Evolutionary conservation across 2,797 vertebrate genomes (phyloP).

Genomic region (Eulemur rubriventer): DNA sequence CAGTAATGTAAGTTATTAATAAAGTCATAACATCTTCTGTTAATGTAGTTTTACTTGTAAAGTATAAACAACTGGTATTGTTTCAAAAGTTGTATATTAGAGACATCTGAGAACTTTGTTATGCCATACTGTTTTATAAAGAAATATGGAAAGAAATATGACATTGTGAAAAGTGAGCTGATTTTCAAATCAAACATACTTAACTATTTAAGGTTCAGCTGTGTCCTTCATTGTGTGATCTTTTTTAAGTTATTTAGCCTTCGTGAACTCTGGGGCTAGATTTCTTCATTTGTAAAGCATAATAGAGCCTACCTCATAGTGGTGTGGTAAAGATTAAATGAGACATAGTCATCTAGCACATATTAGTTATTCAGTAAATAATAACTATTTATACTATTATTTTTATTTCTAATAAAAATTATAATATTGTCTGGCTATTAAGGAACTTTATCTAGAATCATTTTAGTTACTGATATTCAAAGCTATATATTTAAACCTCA

Average conservation of each 20-base stretch:
- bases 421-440: neutral
- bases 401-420: neutral
- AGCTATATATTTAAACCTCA: neutral
- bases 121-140: neutral
- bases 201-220: neutral
- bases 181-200: constrained; percentile 5
- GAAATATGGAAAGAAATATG: neutral
- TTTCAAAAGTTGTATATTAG: neutral
- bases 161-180: neutral
- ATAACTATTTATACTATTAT: neutral
- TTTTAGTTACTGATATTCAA: neutral
- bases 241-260: neutral
- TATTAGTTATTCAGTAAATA: neutral
- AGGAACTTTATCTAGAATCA: neutral
- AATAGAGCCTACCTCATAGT: neutral
- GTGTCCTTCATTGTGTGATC: neutral
- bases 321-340: neutral
- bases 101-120: neutral
- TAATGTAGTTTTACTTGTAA: neutral
- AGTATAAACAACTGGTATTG: neutral
- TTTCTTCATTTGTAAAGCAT: neutral
- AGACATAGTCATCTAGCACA: neutral
- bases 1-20: neutral
- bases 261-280: neutral
- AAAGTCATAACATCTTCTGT: neutral